A percentile compares a stretch with the other conserved stretches of the same genome.
Conservation (phyloP, 2,888 invertebrate species). For the Cecidostiba fungosa region DNA sequence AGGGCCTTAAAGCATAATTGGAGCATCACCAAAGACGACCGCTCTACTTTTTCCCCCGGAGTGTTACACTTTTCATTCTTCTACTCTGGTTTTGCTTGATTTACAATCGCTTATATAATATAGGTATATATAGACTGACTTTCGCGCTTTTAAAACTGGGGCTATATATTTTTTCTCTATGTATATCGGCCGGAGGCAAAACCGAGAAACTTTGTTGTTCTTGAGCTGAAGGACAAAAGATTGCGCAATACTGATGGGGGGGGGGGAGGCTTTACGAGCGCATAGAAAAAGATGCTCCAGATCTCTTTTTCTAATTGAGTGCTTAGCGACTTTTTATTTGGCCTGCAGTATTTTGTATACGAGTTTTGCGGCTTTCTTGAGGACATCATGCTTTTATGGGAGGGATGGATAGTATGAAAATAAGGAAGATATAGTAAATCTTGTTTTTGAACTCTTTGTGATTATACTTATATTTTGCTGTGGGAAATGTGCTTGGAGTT, state of each 20-base stretch:
- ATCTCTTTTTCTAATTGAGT: conserved; percentile 1
- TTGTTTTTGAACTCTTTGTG: conserved; percentile 2
- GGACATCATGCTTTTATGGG: background rate
- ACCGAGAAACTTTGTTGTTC: background rate
- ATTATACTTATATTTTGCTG: background rate
- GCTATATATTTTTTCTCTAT: conserved; percentile 1
- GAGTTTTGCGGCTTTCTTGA: background rate
- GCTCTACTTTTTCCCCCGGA: conserved; percentile 11
- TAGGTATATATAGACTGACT: too few relatives aligned
- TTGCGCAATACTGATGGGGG: background rate
- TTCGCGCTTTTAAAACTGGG: background rate
- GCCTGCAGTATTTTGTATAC: background rate
- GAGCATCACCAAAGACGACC: background rate
- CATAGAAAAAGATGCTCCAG: background rate
- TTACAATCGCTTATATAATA: background rate
- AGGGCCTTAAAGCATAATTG: conserved; percentile 11
- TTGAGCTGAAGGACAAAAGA: background rate
- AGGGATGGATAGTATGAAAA: background rate
- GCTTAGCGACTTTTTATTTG: background rate
- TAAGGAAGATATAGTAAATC: background rate
- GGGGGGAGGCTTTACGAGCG: background rate
- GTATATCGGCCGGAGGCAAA: background rate
- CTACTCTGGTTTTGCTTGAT: background rate
- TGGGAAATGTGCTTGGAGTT: too few relatives aligned
- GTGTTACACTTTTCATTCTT: conserved; percentile 7